Conservation (phyloP, 2,888 invertebrate genomes). For the Abscondita cerata region DNA sequence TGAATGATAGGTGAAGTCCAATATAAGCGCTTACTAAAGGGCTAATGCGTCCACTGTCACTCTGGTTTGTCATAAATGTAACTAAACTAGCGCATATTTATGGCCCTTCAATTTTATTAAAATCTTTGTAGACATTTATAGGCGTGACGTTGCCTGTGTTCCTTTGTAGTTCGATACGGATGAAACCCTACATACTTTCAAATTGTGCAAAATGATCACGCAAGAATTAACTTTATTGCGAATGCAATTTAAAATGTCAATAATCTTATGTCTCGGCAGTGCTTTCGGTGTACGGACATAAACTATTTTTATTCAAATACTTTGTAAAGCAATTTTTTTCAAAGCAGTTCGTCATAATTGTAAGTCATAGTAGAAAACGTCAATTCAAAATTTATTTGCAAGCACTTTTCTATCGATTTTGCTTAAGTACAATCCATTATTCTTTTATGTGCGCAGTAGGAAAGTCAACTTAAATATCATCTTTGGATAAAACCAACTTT, state of each 20-base stretch:
- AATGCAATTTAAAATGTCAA: conserved; percentile 17
- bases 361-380: too few species aligned
- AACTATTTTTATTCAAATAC: conserved; percentile 22
- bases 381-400: too few species aligned
- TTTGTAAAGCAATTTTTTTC: conserved; percentile 12
- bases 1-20: neutral
- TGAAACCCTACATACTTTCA: conserved; percentile 16
- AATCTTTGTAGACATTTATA: conserved; percentile 32
- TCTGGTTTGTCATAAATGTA: conserved; percentile 34
- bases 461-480: too few species aligned
- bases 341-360: neutral
- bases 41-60: conserved; percentile 16
- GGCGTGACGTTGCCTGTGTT: conserved; percentile 18
- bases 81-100: conserved; percentile 23
- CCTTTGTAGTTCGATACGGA: conserved; percentile 17
- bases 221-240: conserved; percentile 27
- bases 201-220: conserved; percentile 21
- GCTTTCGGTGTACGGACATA: conserved; percentile 16
- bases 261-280: conserved; percentile 26
- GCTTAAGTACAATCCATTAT: too few species aligned
- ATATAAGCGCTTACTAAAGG: conserved; percentile 15
- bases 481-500: too few species aligned
- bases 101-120: conserved; percentile 32
- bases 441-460: too few species aligned
- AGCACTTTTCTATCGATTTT: too few species aligned